These are phyloP conservation scores for Otus scops DNA, from an alignment of 2,797 vertebrate species.

Conservation along the genomic window DNA sequence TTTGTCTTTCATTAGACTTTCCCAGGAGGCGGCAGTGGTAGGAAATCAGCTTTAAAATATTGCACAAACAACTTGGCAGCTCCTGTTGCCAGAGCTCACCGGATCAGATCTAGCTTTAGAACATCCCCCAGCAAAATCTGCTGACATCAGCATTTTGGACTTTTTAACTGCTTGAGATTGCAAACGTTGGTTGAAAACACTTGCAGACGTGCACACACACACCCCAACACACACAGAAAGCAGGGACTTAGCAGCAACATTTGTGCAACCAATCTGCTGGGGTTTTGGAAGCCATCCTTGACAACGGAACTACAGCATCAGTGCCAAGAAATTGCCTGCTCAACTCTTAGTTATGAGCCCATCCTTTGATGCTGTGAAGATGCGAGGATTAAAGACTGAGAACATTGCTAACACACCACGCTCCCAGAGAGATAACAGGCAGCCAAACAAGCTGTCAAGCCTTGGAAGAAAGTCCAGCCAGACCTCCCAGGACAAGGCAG, in stretches of 20 bases:
- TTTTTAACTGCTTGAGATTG: not conserved
- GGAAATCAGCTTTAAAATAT: not conserved
- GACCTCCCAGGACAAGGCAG: not conserved
- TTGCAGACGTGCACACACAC: rapidly evolving
- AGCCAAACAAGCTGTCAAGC: not conserved
- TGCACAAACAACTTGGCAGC: not conserved
- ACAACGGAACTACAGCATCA: rapidly evolving
- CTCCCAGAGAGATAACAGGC: not conserved
- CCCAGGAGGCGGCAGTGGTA: not conserved
- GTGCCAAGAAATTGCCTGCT: not conserved
- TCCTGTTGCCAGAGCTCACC: not conserved
- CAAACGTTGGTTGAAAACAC: not conserved
- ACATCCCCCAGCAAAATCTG: not conserved
- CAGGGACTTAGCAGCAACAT: not conserved
- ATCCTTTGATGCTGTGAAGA: not conserved
- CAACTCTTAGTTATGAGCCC: not conserved
- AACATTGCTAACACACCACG: not conserved
- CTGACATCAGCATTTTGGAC: not conserved
- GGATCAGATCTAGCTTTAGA: not conserved
- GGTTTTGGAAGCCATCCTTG: not conserved
- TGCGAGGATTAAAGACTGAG: not conserved
- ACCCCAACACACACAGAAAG: not conserved
- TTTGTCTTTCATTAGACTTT: not conserved
- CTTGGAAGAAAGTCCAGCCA: not conserved
- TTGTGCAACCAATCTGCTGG: not conserved